phyloP scores from a whole-genome alignment of 2,797 vertebrate species.

The Aplochiton taeniatus region DNA sequence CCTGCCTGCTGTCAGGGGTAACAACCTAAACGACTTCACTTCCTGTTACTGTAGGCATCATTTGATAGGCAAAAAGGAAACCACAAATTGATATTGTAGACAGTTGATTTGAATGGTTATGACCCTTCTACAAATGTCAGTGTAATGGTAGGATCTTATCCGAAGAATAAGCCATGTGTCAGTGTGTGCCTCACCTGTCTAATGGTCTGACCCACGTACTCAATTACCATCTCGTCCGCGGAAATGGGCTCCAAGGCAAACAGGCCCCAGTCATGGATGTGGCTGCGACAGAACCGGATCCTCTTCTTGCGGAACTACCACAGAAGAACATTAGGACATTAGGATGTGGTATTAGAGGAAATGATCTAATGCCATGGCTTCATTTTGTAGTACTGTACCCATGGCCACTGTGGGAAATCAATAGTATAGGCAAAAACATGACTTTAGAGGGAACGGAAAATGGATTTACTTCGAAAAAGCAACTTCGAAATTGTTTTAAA shows the following conservation, averaged over 20 bases:
- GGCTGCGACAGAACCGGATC: constrained; percentile 92
- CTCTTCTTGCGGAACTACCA: constrained; percentile 94
- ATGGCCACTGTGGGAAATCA: too few relatives aligned
- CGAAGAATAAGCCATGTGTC: not conserved
- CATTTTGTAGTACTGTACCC: too few relatives aligned
- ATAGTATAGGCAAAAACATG: too few relatives aligned
- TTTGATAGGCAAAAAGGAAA: too few relatives aligned
- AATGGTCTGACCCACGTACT: constrained; percentile 97
- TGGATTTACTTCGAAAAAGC: too few relatives aligned
- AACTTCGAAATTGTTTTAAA: too few relatives aligned
- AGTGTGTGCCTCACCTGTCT: constrained; percentile 83
- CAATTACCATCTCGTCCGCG: constrained; percentile 98
- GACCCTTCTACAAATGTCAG: not conserved
- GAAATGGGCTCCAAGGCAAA: constrained; percentile 98
- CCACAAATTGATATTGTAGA: too few relatives aligned
- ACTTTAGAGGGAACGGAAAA: too few relatives aligned
- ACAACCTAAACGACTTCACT: too few relatives aligned
- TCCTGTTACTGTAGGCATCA: too few relatives aligned
- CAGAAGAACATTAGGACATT: not conserved
- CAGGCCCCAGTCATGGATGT: constrained; percentile 98
- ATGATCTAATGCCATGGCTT: not conserved
- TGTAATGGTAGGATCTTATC: not conserved
- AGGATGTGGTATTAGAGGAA: not conserved
- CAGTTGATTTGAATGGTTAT: too few relatives aligned
- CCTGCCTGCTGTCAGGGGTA: too few relatives aligned